Percentiles rank a stretch among this genome's conserved stretches.
Conservation (phyloP, 1,140 invertebrate genomes). For the Drosophila micromelanica region DNA sequence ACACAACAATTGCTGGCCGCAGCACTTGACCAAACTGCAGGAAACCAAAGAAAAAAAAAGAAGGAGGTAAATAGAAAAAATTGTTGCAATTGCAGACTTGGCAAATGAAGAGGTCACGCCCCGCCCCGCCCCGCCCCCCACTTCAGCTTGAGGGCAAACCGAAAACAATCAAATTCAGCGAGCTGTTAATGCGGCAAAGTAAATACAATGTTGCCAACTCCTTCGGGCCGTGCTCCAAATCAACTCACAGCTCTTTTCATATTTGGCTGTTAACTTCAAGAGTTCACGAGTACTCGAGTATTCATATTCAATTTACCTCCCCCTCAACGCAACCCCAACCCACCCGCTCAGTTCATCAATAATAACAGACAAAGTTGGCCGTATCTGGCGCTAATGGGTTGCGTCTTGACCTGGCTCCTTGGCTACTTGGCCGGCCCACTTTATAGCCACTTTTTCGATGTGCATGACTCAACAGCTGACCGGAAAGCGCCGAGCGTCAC, state of each 20-base stretch:
- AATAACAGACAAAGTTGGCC: slow-evolving; percentile 8
- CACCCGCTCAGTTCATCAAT: background rate
- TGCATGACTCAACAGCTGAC: slow-evolving; percentile 39
- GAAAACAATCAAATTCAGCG: slow-evolving; percentile 46
- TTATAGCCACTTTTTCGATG: slow-evolving; percentile 2
- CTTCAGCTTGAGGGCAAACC: background rate
- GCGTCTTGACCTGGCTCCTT: slow-evolving; percentile 2
- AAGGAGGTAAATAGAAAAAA: slow-evolving; percentile 11
- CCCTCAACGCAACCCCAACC: background rate
- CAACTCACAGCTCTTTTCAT: slow-evolving; percentile 1
- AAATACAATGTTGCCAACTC: slow-evolving; percentile 29
- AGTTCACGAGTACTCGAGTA: slow-evolving; percentile 2
- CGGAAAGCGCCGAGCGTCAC: slow-evolving; percentile 25
- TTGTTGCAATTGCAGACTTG: slow-evolving; percentile 35
- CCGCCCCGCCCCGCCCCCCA: background rate
- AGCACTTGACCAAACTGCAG: slow-evolving; percentile 65
- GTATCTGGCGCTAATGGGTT: slow-evolving; percentile 8
- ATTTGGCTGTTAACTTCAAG: too few relatives aligned
- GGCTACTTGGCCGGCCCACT: background rate
- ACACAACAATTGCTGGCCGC: slow-evolving; percentile 72
- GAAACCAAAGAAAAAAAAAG: slow-evolving; percentile 27
- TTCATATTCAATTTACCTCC: slow-evolving; percentile 12
- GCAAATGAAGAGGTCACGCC: slow-evolving; percentile 14
- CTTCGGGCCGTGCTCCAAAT: slow-evolving; percentile 13
- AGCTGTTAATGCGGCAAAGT: slow-evolving; percentile 50